These are phyloP conservation scores for Dryas iulia DNA, from an alignment of 1,140 invertebrate species.

Conservation along the genomic window DNA sequence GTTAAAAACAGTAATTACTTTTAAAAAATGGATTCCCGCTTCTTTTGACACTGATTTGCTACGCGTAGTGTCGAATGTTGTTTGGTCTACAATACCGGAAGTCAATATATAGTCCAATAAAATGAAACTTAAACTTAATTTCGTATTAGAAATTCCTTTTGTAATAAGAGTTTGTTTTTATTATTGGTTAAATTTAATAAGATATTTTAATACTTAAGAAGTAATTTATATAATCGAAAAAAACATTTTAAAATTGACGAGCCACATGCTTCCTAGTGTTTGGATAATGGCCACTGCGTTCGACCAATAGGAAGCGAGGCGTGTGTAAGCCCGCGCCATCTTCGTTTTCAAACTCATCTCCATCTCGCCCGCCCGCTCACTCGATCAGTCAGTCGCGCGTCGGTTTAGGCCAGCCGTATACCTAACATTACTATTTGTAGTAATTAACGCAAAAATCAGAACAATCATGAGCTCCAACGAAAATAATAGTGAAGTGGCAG, in stretches of 20 bases:
- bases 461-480: slow-evolving; percentile 91
- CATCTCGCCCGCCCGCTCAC: slow-evolving; percentile 60
- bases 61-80: not conserved
- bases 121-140: not conserved
- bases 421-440: slow-evolving; percentile 73
- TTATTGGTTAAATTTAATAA: not conserved
- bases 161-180: not conserved
- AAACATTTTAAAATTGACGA: not conserved
- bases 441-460: slow-evolving; percentile 79
- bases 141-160: not conserved
- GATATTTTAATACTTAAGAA: not conserved
- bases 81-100: slow-evolving; percentile 9
- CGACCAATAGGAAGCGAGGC: slow-evolving; percentile 81
- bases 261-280: slow-evolving; percentile 57
- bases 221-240: not conserved
- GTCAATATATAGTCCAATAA: not conserved
- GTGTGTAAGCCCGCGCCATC: slow-evolving; percentile 88
- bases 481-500: slow-evolving; percentile 90
- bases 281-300: slow-evolving; percentile 60
- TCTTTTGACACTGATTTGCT: slow-evolving; percentile 11
- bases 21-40: slow-evolving; percentile 13
- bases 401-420: slow-evolving; percentile 79
- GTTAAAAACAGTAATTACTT: not conserved
- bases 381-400: slow-evolving; percentile 83
- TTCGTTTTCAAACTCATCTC: slow-evolving; percentile 90